Evolutionary conservation across 2,113 vertebrate genomes (phyloP).

Genomic region (Daphoenositta chrysoptera): DNA sequence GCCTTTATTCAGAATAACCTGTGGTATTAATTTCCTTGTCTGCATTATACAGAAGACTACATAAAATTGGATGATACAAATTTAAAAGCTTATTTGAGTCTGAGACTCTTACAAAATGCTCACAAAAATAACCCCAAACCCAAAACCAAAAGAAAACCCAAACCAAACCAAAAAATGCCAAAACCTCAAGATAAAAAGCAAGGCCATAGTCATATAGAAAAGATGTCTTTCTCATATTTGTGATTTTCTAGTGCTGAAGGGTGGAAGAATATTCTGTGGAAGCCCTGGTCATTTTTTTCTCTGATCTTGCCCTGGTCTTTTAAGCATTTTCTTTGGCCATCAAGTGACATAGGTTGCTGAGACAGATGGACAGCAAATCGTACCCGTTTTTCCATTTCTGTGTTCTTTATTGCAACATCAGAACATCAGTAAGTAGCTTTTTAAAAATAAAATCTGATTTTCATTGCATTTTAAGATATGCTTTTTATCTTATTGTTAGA

Average conservation of each 20-base stretch:
- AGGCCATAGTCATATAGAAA: not conserved
- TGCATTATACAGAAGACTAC: not conserved
- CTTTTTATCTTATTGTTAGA: not conserved
- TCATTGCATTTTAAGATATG: not conserved
- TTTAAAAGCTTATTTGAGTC: not conserved
- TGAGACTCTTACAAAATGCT: not conserved
- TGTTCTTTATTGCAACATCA: not conserved
- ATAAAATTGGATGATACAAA: not conserved
- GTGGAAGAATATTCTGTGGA: not conserved
- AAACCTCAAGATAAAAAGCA: not conserved
- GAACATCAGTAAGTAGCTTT: not conserved
- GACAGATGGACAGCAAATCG: not conserved
- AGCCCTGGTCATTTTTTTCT: not conserved
- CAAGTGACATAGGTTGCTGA: not conserved
- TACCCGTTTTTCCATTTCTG: not conserved
- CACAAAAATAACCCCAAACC: fast-evolving
- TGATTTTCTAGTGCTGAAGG: not conserved
- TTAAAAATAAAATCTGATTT: not conserved
- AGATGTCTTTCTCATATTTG: not conserved
- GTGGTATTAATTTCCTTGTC: not conserved
- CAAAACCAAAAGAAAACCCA: not conserved
- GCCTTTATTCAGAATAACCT: not conserved
- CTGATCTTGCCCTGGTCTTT: not conserved
- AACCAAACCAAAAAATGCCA: not conserved
- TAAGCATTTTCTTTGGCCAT: not conserved